Evolutionary conservation across 1,140 invertebrate species (phyloP).

Genomic region (Acromyrmex charruanus): DNA sequence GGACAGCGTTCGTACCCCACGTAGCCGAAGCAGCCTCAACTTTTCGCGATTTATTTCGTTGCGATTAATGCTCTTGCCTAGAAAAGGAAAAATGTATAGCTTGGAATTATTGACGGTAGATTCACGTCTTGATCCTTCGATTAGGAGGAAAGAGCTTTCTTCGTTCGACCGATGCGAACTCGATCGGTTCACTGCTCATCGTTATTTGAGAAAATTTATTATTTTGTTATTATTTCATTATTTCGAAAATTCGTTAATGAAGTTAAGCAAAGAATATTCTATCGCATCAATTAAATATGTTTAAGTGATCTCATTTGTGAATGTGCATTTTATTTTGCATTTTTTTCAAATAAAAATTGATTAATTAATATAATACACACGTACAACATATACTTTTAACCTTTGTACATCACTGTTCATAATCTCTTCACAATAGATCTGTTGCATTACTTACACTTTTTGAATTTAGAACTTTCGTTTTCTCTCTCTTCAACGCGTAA

Average conservation of each 20-base stretch:
- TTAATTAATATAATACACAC: background rate
- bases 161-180: constrained; percentile 30
- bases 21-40: constrained; percentile 39
- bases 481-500: too few species aligned
- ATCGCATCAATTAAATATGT: background rate
- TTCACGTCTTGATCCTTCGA: constrained; percentile 53
- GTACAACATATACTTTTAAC: background rate
- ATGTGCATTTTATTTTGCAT: background rate
- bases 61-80: constrained; percentile 51
- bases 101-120: constrained; percentile 53
- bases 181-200: background rate
- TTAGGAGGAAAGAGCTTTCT: constrained; percentile 50
- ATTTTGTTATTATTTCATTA: background rate
- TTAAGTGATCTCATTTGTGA: background rate
- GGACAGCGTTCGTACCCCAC: constrained; percentile 16
- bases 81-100: constrained; percentile 27
- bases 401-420: background rate
- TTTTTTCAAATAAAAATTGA: background rate
- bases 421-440: background rate
- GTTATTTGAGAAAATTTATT: constrained; percentile 12
- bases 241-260: constrained; percentile 13
- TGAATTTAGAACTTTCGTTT: too few species aligned
- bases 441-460: too few species aligned
- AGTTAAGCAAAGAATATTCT: background rate
- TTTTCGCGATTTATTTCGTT: constrained; percentile 62